These are phyloP conservation scores for Acleris cristana DNA, from an alignment of 2,888 invertebrate species.

Conservation along the genomic window DNA sequence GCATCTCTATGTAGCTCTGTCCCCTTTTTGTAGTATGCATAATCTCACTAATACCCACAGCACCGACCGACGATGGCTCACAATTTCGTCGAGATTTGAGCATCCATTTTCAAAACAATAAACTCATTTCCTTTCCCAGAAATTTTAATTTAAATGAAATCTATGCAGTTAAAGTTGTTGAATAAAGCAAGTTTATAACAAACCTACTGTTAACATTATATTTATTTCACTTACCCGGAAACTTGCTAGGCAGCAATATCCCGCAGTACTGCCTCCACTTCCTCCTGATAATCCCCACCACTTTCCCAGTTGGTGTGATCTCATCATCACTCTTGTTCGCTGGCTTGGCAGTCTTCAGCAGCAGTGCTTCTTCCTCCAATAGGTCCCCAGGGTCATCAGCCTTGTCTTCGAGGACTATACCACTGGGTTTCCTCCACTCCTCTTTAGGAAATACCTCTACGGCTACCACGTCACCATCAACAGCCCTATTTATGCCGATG, in stretches of 20 bases:
- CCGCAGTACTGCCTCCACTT: slow-evolving; percentile 99
- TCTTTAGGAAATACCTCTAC: slow-evolving; percentile 93
- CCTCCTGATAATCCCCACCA: slow-evolving; percentile 96
- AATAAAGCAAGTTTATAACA: no score
- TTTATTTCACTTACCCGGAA: slow-evolving; percentile 76
- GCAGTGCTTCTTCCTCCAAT: slow-evolving; percentile 84
- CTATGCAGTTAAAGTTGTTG: no score
- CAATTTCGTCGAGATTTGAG: no score
- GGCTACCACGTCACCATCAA: slow-evolving; percentile 97
- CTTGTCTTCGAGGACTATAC: slow-evolving; percentile 91
- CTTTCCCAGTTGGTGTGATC: slow-evolving; percentile 75
- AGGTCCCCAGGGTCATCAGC: slow-evolving; percentile 88
- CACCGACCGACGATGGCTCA: no score
- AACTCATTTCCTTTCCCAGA: no score
- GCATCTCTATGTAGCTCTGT: no score
- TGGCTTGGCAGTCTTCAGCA: slow-evolving; percentile 61
- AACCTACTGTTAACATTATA: no score
- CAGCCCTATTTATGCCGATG: slow-evolving; percentile 94
- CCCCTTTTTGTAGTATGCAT: no score
- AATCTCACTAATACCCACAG: no score
- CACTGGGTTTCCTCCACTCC: slow-evolving; percentile 96
- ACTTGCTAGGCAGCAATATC: slow-evolving; percentile 91
- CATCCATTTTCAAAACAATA: no score
- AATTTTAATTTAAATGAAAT: no score
- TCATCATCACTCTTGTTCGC: slow-evolving; percentile 63